Evolutionary conservation across 2,888 invertebrate species (phyloP), one percentile per base, ranked within the genome.

Genomic region (Sialis lutaria): DNA sequence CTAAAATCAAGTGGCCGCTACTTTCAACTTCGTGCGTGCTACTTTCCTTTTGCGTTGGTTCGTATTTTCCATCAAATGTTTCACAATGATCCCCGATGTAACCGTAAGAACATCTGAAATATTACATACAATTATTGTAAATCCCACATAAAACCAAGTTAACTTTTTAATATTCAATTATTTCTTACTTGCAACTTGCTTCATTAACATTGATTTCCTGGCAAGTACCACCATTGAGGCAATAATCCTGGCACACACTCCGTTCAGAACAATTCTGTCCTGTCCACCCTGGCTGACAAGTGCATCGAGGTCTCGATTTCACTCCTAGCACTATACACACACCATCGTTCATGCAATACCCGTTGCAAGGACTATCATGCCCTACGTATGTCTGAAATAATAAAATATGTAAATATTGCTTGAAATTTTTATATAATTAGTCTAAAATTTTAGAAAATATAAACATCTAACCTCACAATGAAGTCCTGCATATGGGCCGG

Each of bases 321-420:
- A 64, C 67, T 57, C 63, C 60, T 50, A 70, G 67, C 50, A 74
- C 61, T 30, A 69, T 62, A 58, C 85, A 85, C 47, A 74, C 64
- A 1, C 74, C 79, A 43, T 66, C 68, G 53, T 79, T 73, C 51
- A 65, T 60, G 54, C 79, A 79, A 49, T 64, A 65, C 35, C 65
- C 64, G 7, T 61, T 60, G 62, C 83, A 83, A 1, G 76, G 75
- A 66, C 77, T 75, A 55, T 74, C 73, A 54, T 73, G 70, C 0
- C 74, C 73, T 48, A 79, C 69, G 58, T 73, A 74, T 50, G 61
- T 57, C 57, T 66, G 48, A 22, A 22, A 22, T 22, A 22, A 22
- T 22, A 44, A 10, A 42, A 39, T 13, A 33, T 33, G n/a, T n/a
- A 41, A 33, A 45, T 31, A 34, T 33, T 40, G 31, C 6, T 10